A percentile compares a stretch with the other conserved stretches of the same genome.
Conservation (phyloP, 2,113 vertebrate species). For the Salminus brasiliensis region DNA sequence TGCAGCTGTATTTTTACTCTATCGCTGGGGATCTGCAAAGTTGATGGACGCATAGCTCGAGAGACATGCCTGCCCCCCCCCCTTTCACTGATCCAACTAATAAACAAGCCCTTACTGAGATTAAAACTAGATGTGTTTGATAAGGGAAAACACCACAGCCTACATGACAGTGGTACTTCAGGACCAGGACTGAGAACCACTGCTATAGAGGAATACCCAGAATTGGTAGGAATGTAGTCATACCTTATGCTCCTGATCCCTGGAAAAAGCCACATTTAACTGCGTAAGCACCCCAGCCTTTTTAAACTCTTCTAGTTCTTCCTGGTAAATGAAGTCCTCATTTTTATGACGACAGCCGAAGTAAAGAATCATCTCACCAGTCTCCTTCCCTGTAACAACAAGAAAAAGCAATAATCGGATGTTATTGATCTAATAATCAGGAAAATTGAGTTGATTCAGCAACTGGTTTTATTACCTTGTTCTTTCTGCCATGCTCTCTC, state of each 20-base stretch:
- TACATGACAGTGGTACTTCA: too few species aligned
- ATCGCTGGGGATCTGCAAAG: too few species aligned
- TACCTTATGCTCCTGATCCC: slow-evolving; percentile 86
- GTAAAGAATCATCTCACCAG: slow-evolving; percentile 83
- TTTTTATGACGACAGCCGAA: slow-evolving; percentile 78
- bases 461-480: slow-evolving; percentile 72
- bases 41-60: too few species aligned
- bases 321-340: slow-evolving; percentile 82
- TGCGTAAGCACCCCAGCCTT: slow-evolving; percentile 76
- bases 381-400: slow-evolving; percentile 80
- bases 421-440: neutral
- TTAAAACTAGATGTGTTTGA: too few species aligned
- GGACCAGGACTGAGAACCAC: too few species aligned
- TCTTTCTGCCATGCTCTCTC: slow-evolving; percentile 84
- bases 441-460: neutral
- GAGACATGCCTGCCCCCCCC: too few species aligned
- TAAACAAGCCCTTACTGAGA: too few species aligned
- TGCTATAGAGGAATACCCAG: too few species aligned
- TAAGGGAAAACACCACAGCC: too few species aligned
- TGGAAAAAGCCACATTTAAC: slow-evolving; percentile 83
- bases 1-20: too few species aligned
- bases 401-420: neutral
- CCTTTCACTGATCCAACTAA: too few species aligned
- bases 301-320: slow-evolving; percentile 77
- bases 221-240: too few species aligned